These are phyloP conservation scores for Characodon lateralis DNA, from an alignment of 2,797 vertebrate species.

Conservation along the genomic window DNA sequence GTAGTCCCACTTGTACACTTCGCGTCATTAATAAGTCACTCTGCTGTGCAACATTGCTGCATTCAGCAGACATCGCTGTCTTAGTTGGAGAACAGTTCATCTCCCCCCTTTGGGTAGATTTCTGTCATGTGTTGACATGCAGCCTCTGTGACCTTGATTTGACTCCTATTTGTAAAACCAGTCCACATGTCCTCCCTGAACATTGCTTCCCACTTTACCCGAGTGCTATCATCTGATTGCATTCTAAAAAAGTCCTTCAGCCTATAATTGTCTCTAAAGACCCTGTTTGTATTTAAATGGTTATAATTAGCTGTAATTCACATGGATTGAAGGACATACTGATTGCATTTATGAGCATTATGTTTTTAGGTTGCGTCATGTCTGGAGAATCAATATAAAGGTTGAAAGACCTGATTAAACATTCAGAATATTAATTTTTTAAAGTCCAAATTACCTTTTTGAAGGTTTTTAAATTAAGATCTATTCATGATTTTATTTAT, in stretches of 20 bases:
- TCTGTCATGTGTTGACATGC: background rate
- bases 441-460: background rate
- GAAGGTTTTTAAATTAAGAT: background rate
- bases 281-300: background rate
- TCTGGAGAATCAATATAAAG: background rate
- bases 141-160: conserved; percentile 5
- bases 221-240: background rate
- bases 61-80: background rate
- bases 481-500: background rate
- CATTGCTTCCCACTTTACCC: background rate
- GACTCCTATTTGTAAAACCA: background rate
- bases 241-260: background rate
- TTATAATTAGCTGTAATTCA: background rate
- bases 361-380: background rate
- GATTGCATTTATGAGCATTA: background rate
- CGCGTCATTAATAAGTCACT: background rate
- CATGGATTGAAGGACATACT: background rate
- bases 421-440: background rate
- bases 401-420: background rate
- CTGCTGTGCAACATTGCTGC: background rate
- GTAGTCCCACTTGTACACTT: background rate
- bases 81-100: background rate
- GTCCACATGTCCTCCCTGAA: background rate
- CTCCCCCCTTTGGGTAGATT: background rate
- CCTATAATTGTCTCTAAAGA: background rate